Base-by-base conservation (phyloP, 2,797 vertebrate species). In the Sebastiscus albofasciatus region DNA sequence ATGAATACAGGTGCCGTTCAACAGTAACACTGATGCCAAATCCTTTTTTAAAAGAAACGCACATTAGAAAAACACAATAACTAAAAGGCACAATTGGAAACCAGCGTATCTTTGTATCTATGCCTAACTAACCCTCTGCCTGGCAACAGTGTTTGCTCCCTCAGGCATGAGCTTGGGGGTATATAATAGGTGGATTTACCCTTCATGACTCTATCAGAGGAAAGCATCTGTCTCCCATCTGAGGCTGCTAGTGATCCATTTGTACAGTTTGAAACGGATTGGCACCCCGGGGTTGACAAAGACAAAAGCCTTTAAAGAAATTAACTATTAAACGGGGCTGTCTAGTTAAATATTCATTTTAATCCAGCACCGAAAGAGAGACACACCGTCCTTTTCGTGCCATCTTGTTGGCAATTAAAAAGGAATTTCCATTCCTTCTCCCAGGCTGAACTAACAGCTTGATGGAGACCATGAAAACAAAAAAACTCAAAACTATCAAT, bases 331-430 rank as follows among this genome's bases (percentile, higher is more conserved):
- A 95, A 93, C 91, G 89, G 88, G 75, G 20, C 88, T 84, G 87
- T 89, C 89, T 93, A n/a, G 80, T 96, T 94, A 96, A 96, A 96
- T 94, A 96, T 96, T 95, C 78, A 96, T 94, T 91, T 90, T 89
- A 91, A 95, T 94, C 93, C 86, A 54, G 82, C 52, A 39, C 39
- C 49, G 67, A 85, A 84, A 81, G 87, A 87, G 88, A 91, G 83
- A 91, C 76, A 81, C 68, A 90, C 83, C 77, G 86, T 67, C 70
- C 54, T 67, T 84, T 86, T 59, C n/a, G 54, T 79, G 69, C 71
- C 74, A 85, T 77, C 69, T 66, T 84, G 83, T 81, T 27, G 79
- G 89, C 86, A 90, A 94, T 95, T 94, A 94, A 91, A 92, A 86
- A 39, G 67, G 85, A 82, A 86, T 90, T 89, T 89, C 83, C 77